Evolutionary conservation across 2,888 invertebrate genomes (phyloP), one percentile per base, ranked within the genome.

Genomic region (Drosophila borealis): DNA sequence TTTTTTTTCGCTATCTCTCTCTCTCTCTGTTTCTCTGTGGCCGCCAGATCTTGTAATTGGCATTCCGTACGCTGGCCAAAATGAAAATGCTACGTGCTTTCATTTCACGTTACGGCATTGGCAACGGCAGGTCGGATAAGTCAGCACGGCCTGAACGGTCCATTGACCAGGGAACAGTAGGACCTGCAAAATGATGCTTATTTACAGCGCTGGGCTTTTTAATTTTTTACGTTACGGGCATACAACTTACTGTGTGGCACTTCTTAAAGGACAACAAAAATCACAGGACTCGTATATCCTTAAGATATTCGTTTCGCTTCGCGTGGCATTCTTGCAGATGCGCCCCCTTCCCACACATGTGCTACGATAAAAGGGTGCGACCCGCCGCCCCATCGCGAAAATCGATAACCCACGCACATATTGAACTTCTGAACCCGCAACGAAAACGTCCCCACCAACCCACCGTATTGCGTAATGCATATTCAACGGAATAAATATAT

Each of bases 81-180:
- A 89, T 89, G 89, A 89, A 89, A 87, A 86, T 72, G 78, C 89
- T 89, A 89, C 88, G 88, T 89, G 88, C 81, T 87, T 85, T 81
- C 81, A 88, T 89, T 88, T 88, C 78, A 78, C 49, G 77, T 83
- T 74, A 74, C 79, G 74, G 63, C 79, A 62, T 64, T 60, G 60
- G 46, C 41, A 48, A 21, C 46, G 54, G 17, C 49, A 50, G 60
- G 64, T 51, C 54, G 88, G 70, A 83, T 87, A 84, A 83, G 85
- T 87, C 89, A 75, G 85, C 36, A 49, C 39, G 59, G 57, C 25
- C 69, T 36, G 61, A 73, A 88, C 79, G 86, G 68, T 89, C 88
- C 88, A 87, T 87, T 83, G 89, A 88, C 83, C 88, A 78, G 56
- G 62, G 61, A 57, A 46, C 42, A 37, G 53, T 44, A 13, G 39